Conservation (phyloP, 1,140 invertebrate species). For the Acromyrmex heyeri region DNA sequence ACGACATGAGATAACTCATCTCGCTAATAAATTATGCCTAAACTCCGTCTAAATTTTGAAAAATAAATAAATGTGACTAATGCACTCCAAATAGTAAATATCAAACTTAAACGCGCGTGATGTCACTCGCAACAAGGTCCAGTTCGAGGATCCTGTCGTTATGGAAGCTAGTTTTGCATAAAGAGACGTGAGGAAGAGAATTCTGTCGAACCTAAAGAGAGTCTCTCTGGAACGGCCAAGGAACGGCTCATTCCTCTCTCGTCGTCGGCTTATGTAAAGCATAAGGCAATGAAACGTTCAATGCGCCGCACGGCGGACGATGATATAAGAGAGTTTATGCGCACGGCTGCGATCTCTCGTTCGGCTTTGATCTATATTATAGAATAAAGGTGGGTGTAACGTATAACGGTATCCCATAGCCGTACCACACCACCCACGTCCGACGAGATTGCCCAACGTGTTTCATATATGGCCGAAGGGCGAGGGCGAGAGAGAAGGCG, state of each 20-base stretch:
- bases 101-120: slow-evolving; percentile 31
- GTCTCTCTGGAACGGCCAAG: neutral
- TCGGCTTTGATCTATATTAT: slow-evolving; percentile 73
- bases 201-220: neutral
- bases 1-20: neutral
- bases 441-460: slow-evolving; percentile 67
- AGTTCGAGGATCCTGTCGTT: slow-evolving; percentile 35
- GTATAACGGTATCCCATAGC: slow-evolving; percentile 75
- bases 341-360: slow-evolving; percentile 65
- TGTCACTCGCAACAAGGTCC: slow-evolving; percentile 23
- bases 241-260: slow-evolving; percentile 29
- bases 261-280: slow-evolving; percentile 71
- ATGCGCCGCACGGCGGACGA: slow-evolving; percentile 58
- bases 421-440: slow-evolving; percentile 71
- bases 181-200: slow-evolving; percentile 6
- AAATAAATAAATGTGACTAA: slow-evolving; percentile 11
- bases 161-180: slow-evolving; percentile 37
- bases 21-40: neutral
- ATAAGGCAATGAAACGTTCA: slow-evolving; percentile 71
- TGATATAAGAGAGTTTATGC: slow-evolving; percentile 69
- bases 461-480: slow-evolving; percentile 68
- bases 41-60: neutral
- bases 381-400: slow-evolving; percentile 78
- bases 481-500: slow-evolving; percentile 34
- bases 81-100: neutral